These are phyloP conservation scores for Ichneumon xanthorius DNA, from an alignment of 2,888 invertebrate genomes.

Conservation along the genomic window DNA sequence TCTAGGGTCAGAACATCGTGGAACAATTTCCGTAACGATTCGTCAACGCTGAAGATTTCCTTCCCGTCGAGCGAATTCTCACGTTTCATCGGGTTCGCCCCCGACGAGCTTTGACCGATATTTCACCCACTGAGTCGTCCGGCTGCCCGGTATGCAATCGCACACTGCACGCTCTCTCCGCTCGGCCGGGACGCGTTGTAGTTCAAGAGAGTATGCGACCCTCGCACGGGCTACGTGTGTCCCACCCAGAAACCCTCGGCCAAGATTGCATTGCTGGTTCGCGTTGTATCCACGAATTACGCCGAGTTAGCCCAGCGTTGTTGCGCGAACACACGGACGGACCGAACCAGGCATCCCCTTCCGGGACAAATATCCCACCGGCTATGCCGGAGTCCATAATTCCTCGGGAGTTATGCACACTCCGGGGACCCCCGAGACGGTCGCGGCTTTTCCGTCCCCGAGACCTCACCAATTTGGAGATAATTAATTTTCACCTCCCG, in stretches of 20 bases:
- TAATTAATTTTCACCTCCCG: slow-evolving; percentile 29
- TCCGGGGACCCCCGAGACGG: background rate
- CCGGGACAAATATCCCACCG: slow-evolving; percentile 49
- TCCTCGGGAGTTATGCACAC: slow-evolving; percentile 32
- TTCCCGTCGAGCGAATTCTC: too few species aligned
- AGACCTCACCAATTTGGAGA: slow-evolving; percentile 1
- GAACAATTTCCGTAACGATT: too few species aligned
- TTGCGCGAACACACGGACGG: slow-evolving; percentile 3
- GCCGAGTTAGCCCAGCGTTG: slow-evolving; percentile 46
- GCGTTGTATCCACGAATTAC: slow-evolving; percentile 64
- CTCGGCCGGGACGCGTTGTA: background rate
- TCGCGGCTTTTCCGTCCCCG: slow-evolving; percentile 1
- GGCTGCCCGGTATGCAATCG: too few species aligned
- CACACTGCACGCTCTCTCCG: background rate
- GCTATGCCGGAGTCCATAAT: slow-evolving; percentile 53
- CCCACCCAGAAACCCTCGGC: background rate
- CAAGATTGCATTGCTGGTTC: slow-evolving; percentile 29
- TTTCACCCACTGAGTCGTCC: too few species aligned
- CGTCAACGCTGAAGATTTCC: too few species aligned
- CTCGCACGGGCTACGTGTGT: background rate
- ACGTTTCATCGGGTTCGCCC: too few species aligned
- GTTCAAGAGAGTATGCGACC: background rate
- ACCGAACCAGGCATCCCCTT: background rate
- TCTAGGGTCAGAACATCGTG: too few species aligned
- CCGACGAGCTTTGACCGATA: too few species aligned